These are phyloP conservation scores for Amblyjoppa fuscipennis DNA, from an alignment of 2,888 invertebrate genomes.

Conservation along the genomic window DNA sequence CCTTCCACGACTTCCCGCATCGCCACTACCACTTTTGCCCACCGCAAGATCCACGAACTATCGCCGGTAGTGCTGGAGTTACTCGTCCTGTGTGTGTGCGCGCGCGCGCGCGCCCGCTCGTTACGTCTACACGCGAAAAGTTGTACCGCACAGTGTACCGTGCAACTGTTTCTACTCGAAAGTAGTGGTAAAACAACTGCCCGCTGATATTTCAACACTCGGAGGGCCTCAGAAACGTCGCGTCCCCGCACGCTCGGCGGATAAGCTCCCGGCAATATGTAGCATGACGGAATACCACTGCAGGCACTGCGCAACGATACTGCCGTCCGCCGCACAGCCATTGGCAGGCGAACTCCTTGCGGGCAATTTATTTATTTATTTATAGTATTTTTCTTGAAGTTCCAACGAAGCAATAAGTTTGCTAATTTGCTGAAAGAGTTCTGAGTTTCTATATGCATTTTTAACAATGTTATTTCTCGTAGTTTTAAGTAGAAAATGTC, in stretches of 20 bases:
- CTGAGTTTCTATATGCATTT: background rate
- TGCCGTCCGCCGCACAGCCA: background rate
- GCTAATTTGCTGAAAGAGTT: background rate
- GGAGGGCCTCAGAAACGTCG: constrained; percentile 18
- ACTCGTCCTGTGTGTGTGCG: background rate
- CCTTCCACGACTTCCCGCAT: constrained; percentile 25
- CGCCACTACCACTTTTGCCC: constrained; percentile 7
- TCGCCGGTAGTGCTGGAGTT: background rate
- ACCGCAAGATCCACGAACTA: constrained; percentile 53
- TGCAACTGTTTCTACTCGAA: background rate
- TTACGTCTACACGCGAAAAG: constrained; percentile 5
- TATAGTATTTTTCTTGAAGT: background rate
- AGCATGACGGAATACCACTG: constrained; percentile 46
- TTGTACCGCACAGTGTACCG: background rate
- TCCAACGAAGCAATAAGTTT: background rate
- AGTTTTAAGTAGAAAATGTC: too few species aligned
- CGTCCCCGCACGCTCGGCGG: constrained; percentile 21
- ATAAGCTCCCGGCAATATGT: constrained; percentile 23
- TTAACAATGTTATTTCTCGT: background rate
- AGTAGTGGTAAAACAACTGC: constrained; percentile 14
- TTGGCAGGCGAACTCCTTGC: constrained; percentile 36
- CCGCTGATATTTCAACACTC: constrained; percentile 27
- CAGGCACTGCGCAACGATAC: constrained; percentile 62
- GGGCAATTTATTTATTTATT: background rate
- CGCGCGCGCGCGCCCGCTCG: background rate